Conservation (phyloP, 2,113 vertebrate species). For the Oriolus oriolus region DNA sequence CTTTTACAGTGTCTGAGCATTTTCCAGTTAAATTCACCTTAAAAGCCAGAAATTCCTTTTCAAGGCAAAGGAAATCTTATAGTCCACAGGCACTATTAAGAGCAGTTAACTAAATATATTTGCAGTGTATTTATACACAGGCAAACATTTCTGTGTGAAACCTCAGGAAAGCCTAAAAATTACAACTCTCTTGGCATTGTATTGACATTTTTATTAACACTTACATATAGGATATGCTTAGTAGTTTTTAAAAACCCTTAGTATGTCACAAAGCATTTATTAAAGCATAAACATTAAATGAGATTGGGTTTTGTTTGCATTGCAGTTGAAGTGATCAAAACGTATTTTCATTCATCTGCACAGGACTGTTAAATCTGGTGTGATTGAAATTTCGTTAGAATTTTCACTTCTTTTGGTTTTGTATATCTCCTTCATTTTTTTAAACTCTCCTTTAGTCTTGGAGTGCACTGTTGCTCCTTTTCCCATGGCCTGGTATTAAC, state of each 20-base stretch:
- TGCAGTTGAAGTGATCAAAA: background rate
- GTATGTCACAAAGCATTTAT: background rate
- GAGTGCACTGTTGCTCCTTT: background rate
- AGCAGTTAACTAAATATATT: background rate
- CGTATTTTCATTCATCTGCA: background rate
- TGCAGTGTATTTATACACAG: background rate
- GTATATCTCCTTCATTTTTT: background rate
- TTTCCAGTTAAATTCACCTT: background rate
- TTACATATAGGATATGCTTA: background rate
- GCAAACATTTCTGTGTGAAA: background rate
- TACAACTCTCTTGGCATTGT: background rate
- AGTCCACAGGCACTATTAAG: background rate
- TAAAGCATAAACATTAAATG: background rate
- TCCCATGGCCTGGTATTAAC: background rate
- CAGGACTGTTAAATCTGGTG: background rate
- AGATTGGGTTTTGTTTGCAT: background rate
- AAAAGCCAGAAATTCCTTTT: background rate
- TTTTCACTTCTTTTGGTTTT: background rate
- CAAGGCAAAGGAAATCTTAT: background rate
- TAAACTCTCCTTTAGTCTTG: background rate
- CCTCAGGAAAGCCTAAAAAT: background rate
- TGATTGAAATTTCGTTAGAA: background rate
- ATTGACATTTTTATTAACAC: background rate
- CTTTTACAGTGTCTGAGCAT: background rate
- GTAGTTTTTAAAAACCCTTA: background rate